Evolutionary conservation across 2,888 invertebrate species (phyloP), one percentile per base, ranked within the genome.

Genomic region (Harmothoe impar): DNA sequence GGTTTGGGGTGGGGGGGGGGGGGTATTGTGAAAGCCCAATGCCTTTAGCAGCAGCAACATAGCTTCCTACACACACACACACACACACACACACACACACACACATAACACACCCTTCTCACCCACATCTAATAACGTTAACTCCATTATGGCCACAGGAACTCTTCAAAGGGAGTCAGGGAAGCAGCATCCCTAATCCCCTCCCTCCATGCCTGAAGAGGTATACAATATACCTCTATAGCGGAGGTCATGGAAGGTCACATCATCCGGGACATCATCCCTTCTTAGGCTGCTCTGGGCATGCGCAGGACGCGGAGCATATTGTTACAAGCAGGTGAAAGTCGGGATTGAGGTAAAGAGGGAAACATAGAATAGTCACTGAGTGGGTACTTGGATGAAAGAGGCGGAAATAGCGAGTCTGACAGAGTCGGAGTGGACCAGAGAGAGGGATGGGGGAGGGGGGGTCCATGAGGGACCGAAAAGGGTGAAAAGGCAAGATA

Each of bases 111-210:
- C n/a, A n/a, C n/a, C n/a, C n/a, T 23, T 10, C 5, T 7, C 17
- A 29, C 86, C 20, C 54, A 43, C 25, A 51, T 7, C 84, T 84
- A 84, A 84, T 84, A 54, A 29, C 54, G 31, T 29, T 52, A 86
- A 54, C 29, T 54, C 86, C 56, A 86, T 86, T 86, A 86, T 86
- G 51, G 86, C 52, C 31, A 25, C n/a, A 54, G 1, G 84, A 52
- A 7, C 29, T 52, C 86, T 56, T 86, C 54, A 31, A 86, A 52
- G 7, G 86, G 29, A 86, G 86, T 86, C 86, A 86, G 31, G 86
- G 29, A 54, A 54, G 86, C 86, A 86, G 43, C 52, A 86, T 54
- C 86, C 86, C 10, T 86, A 86, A 86, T 86, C n/a, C 86, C 86
- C 86, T 29, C 86, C 86, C 56, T 23, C 31, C 29, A 54, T n/a